Percentiles rank a stretch among this genome's conserved stretches.
phyloP scores from a whole-genome alignment of 2,888 invertebrate species.

The Scaptomyza polygonia region DNA sequence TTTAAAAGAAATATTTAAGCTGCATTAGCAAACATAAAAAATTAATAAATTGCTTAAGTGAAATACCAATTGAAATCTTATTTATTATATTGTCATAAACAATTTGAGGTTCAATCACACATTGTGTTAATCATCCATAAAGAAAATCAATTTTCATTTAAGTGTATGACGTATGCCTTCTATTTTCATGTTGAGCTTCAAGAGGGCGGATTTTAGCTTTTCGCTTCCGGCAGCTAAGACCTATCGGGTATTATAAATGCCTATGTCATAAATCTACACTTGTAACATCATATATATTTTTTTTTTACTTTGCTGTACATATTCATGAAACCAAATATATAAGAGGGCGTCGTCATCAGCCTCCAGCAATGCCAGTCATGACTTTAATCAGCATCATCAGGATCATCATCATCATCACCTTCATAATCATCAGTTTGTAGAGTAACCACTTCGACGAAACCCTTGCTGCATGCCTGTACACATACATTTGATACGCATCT shows the following conservation, averaged over 20 bases:
- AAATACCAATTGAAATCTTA: constrained; percentile 36
- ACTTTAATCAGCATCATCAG: constrained; percentile 53
- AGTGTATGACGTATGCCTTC: constrained; percentile 14
- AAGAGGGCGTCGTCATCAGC: constrained; percentile 34
- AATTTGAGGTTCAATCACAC: constrained; percentile 55
- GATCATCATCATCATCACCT: background rate
- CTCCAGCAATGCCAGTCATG: constrained; percentile 23
- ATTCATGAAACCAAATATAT: constrained; percentile 69
- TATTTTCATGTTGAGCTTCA: constrained; percentile 7
- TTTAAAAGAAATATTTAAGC: too few species aligned
- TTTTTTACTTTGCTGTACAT: constrained; percentile 46
- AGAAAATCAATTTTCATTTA: constrained; percentile 49
- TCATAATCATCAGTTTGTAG: constrained; percentile 1
- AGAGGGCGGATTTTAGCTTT: constrained; percentile 16
- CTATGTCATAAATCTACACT: constrained; percentile 75
- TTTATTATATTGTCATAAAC: constrained; percentile 63
- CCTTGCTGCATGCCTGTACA: constrained; percentile 13
- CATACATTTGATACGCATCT: constrained; percentile 32
- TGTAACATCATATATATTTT: constrained; percentile 37
- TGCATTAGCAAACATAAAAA: too few species aligned
- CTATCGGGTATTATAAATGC: constrained; percentile 58
- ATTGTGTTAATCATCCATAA: constrained; percentile 39
- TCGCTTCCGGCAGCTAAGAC: constrained; percentile 25
- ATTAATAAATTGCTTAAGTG: constrained; percentile 25
- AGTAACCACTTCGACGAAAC: constrained; percentile 13